Conservation (phyloP, 1,140 invertebrate genomes). For the Lysiphlebus fabarum region DNA sequence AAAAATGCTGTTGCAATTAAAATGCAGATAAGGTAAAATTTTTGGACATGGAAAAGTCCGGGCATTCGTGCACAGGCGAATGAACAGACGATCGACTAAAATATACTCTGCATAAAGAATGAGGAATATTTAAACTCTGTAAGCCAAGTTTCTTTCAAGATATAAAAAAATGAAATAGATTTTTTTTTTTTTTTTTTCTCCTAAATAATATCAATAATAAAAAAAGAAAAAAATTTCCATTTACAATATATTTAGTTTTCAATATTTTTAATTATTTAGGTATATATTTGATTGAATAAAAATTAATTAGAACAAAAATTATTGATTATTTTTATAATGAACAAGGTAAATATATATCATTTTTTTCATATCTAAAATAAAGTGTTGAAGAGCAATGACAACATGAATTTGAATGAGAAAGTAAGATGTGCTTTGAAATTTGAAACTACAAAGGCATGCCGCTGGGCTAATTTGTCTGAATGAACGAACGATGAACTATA, state of each 20-base stretch:
- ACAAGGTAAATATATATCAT: no score
- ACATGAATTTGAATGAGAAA: conserved; percentile 46
- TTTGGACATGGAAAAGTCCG: conserved; percentile 17
- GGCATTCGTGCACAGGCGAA: conserved; percentile 6
- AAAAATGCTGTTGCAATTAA: conserved; percentile 24
- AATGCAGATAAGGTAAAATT: conserved; percentile 32
- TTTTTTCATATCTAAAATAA: conserved; percentile 18
- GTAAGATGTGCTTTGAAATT: conserved; percentile 53
- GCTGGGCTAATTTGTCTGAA: conserved; percentile 56
- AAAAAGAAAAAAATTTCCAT: conserved; percentile 6
- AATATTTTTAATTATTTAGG: no score
- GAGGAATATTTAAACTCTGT: conserved; percentile 16
- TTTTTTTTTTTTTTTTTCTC: conserved; percentile 8
- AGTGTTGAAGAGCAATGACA: conserved; percentile 54
- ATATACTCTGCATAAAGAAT: conserved; percentile 25
- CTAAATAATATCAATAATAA: conserved; percentile 7
- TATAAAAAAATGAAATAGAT: conserved; percentile 6
- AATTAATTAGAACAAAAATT: no score
- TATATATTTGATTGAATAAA: no score
- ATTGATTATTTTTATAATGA: no score
- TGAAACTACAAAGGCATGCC: conserved; percentile 38
- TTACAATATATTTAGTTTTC: no score
- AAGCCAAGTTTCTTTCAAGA: conserved; percentile 9
- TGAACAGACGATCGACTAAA: conserved; percentile 18
- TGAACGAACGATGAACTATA: conserved; percentile 47